phyloP scores from a whole-genome alignment of 2,113 vertebrate species.

The Guaruba guarouba region DNA sequence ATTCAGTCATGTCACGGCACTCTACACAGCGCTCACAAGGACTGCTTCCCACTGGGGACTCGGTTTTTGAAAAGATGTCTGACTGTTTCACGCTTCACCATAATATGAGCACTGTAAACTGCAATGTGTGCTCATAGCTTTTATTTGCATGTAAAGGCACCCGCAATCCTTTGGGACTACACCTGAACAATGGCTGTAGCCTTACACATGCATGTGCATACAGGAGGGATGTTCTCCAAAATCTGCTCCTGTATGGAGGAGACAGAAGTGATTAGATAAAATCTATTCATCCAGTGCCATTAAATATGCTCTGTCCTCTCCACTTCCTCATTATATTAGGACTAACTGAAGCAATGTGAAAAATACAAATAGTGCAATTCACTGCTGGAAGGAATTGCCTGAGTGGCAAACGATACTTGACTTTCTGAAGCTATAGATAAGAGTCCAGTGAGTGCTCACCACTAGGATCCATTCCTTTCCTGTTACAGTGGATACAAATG shows the following conservation, averaged over 20 bases:
- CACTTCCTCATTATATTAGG: not conserved
- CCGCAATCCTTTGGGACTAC: not conserved
- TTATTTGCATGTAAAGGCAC: not conserved
- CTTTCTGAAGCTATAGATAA: not conserved
- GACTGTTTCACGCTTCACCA: not conserved
- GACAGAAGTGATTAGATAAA: not conserved
- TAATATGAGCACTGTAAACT: not conserved
- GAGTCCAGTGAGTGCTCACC: not conserved
- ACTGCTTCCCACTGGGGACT: not conserved
- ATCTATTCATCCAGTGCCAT: fast-evolving
- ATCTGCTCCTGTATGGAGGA: not conserved
- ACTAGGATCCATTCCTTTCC: not conserved
- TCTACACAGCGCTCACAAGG: not conserved
- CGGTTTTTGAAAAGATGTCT: not conserved
- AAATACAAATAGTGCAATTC: not conserved
- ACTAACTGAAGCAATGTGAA: not conserved
- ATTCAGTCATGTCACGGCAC: not conserved
- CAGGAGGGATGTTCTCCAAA: not conserved
- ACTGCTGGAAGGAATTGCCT: not conserved
- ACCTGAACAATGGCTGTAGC: fast-evolving
- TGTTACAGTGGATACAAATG: not conserved
- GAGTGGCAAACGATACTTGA: not conserved
- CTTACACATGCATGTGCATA: too few relatives aligned
- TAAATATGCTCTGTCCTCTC: not conserved
- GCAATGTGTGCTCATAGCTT: not conserved